Conservation (phyloP, 2,113 vertebrate species). For the Prinia subflava region DNA sequence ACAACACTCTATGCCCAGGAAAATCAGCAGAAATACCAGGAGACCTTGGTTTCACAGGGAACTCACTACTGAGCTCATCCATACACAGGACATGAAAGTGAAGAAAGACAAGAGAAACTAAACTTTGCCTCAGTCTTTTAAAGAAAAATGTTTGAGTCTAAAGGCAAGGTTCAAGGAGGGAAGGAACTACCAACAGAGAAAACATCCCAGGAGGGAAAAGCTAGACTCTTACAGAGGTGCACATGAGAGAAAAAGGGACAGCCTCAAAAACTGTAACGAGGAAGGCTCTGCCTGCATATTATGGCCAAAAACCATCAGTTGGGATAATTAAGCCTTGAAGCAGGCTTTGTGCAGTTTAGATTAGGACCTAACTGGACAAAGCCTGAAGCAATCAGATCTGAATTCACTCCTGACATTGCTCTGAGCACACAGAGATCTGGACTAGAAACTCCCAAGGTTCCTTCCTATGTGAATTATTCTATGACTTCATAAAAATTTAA, state of each 20-base stretch:
- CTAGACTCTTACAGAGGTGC: background rate
- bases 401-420: background rate
- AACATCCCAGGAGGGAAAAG: background rate
- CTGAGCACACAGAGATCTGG: background rate
- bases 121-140: background rate
- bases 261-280: background rate
- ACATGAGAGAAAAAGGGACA: background rate
- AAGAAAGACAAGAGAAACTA: background rate
- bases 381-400: background rate
- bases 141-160: background rate
- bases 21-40: background rate
- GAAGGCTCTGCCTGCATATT: background rate
- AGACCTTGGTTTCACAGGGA: background rate
- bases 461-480: background rate
- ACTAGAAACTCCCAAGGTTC: background rate
- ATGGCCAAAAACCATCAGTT: fast-evolving
- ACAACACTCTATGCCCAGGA: background rate
- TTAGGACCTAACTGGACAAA: background rate
- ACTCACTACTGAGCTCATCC: background rate
- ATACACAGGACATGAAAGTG: background rate
- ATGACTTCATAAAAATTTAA: conserved; percentile 24
- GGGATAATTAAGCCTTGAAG: background rate
- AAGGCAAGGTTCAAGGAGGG: background rate
- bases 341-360: background rate
- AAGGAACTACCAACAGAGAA: background rate